Percentiles rank a stretch among this genome's conserved stretches.
Evolutionary conservation across 2,888 invertebrate species (phyloP).

Genomic region (Escarpia spicata): DNA sequence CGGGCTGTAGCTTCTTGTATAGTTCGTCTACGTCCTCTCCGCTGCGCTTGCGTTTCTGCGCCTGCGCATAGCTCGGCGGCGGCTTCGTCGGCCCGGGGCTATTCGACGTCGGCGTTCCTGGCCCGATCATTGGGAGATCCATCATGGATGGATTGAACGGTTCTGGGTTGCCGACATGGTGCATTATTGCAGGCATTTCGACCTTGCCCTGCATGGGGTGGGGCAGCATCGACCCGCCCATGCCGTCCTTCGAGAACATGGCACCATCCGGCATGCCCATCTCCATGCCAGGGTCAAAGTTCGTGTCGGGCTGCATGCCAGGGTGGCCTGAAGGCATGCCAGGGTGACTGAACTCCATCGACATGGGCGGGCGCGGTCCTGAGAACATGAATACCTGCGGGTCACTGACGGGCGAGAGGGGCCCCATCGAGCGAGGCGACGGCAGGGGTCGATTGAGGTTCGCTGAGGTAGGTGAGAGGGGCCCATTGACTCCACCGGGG

Average conservation of each 20-base stretch:
- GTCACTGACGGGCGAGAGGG: slow-evolving; percentile 34
- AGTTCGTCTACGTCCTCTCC: slow-evolving; percentile 76
- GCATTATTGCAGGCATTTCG: slow-evolving; percentile 47
- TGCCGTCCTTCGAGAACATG: slow-evolving; percentile 39
- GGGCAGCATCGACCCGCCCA: slow-evolving; percentile 37
- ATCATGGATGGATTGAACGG: slow-evolving; percentile 55
- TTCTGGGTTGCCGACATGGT: slow-evolving; percentile 62
- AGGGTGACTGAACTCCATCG: slow-evolving; percentile 30
- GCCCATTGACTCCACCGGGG: slow-evolving; percentile 42
- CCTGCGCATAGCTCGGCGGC: slow-evolving; percentile 64
- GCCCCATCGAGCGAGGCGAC: slow-evolving; percentile 23
- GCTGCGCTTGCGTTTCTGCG: slow-evolving; percentile 51
- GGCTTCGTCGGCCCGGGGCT: slow-evolving; percentile 52
- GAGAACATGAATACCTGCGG: slow-evolving; percentile 32
- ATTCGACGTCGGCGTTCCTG: slow-evolving; percentile 35
- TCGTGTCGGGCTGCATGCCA: slow-evolving; percentile 30
- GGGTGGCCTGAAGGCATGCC: slow-evolving; percentile 26
- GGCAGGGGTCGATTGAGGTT: slow-evolving; percentile 43
- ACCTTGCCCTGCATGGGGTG: slow-evolving; percentile 27
- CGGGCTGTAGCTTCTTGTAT: slow-evolving; percentile 73
- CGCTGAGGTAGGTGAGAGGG: slow-evolving; percentile 60
- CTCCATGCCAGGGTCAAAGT: slow-evolving; percentile 46
- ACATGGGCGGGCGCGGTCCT: slow-evolving; percentile 37
- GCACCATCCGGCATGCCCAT: slow-evolving; percentile 39
- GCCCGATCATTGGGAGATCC: slow-evolving; percentile 33